Conservation (phyloP, 2,888 invertebrate species). For the Drosophila anceps region DNA sequence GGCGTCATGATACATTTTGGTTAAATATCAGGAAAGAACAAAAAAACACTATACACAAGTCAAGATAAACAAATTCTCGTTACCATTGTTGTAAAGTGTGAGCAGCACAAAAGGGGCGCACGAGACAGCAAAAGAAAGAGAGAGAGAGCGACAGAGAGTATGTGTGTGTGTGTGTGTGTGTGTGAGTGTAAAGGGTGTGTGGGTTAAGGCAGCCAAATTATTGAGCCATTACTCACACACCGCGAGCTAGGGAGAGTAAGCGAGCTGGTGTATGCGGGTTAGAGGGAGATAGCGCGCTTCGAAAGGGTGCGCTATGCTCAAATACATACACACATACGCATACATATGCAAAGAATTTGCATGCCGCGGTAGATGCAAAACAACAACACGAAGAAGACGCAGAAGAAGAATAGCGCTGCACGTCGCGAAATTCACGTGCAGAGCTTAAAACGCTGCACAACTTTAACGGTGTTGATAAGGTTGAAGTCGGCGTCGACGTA, state of each 20-base stretch:
- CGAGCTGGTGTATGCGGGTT: neutral
- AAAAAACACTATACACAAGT: conserved; percentile 61
- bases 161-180: neutral
- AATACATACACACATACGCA: conserved; percentile 9
- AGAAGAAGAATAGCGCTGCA: conserved; percentile 39
- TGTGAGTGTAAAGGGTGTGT: neutral
- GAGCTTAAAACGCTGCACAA: conserved; percentile 53
- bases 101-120: neutral
- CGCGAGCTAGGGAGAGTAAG: conserved; percentile 20
- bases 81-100: conserved; percentile 67
- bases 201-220: conserved; percentile 60
- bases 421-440: conserved; percentile 63
- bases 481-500: conserved; percentile 13
- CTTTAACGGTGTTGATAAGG: conserved; percentile 58
- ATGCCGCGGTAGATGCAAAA: conserved; percentile 13
- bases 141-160: neutral
- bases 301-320: conserved; percentile 24
- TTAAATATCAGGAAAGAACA: conserved; percentile 71
- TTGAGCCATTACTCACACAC: conserved; percentile 74
- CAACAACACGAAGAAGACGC: conserved; percentile 21
- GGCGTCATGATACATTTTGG: conserved; percentile 78
- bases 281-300: conserved; percentile 9
- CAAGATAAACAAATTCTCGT: conserved; percentile 77
- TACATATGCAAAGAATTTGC: conserved; percentile 37
- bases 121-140: neutral